phyloP scores from a whole-genome alignment of 1,140 invertebrate genomes.

The Drosophila arawakana region DNA sequence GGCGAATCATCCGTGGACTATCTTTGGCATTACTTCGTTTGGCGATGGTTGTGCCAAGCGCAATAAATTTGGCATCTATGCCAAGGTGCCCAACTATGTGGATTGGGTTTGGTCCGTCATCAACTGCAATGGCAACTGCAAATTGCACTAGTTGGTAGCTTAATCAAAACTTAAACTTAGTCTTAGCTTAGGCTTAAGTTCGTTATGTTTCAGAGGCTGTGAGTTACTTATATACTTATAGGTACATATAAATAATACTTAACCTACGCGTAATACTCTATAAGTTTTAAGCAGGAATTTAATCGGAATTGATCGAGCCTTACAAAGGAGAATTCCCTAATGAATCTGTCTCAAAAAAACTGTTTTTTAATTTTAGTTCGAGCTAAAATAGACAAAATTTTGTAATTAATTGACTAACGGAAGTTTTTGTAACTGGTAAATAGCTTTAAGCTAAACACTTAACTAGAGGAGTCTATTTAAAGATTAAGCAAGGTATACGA shows the following conservation, averaged over 20 bases:
- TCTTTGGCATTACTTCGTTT: constrained; percentile 97
- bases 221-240: constrained; percentile 70
- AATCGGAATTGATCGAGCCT: constrained; percentile 17
- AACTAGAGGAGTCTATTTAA: background rate
- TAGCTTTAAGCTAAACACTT: constrained; percentile 26
- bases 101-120: constrained; percentile 92
- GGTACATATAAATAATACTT: constrained; percentile 48
- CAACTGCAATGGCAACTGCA: constrained; percentile 84
- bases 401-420: background rate
- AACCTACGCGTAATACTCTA: constrained; percentile 15
- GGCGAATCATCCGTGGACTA: constrained; percentile 88
- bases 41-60: constrained; percentile 96
- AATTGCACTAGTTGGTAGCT: constrained; percentile 60
- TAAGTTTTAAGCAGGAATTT: constrained; percentile 17
- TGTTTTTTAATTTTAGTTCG: constrained; percentile 5
- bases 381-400: background rate
- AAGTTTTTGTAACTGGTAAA: constrained; percentile 13
- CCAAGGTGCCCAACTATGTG: constrained; percentile 93
- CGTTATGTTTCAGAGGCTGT: constrained; percentile 76
- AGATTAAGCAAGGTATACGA: constrained; percentile 15
- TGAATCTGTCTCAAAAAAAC: background rate
- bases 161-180: constrained; percentile 29
- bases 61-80: constrained; percentile 97
- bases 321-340: constrained; percentile 3
- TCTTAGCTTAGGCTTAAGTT: constrained; percentile 34